phyloP scores from a whole-genome alignment of 2,888 invertebrate species.

The Chloroclystis v-ata region DNA sequence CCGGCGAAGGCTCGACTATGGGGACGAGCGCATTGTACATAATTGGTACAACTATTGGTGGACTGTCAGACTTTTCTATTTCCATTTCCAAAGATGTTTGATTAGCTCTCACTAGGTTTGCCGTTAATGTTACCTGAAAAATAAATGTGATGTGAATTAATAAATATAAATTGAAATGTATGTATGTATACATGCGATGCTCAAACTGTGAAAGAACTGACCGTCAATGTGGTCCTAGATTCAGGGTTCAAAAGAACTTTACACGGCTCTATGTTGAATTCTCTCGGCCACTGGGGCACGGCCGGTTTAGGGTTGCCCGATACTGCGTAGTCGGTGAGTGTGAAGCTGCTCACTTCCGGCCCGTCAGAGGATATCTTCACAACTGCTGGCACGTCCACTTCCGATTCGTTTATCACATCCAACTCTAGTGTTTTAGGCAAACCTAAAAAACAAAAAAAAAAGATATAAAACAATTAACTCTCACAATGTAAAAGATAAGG shows the following conservation, averaged over 20 bases:
- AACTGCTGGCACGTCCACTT: slow-evolving; percentile 72
- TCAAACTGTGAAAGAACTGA: no score
- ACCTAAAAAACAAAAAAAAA: slow-evolving; percentile 62
- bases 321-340: slow-evolving; percentile 64
- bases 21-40: slow-evolving; percentile 73
- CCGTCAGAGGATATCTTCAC: slow-evolving; percentile 75
- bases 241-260: slow-evolving; percentile 67
- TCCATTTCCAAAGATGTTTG: slow-evolving; percentile 70
- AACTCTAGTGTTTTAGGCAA: slow-evolving; percentile 66
- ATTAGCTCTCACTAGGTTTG: slow-evolving; percentile 70
- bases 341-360: slow-evolving; percentile 68
- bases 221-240: slow-evolving; percentile 61
- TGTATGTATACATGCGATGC: no score
- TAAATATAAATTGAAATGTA: no score
- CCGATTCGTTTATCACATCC: slow-evolving; percentile 74
- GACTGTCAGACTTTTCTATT: slow-evolving; percentile 77
- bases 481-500: no score
- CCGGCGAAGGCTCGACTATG: slow-evolving; percentile 61
- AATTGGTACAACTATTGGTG: slow-evolving; percentile 73
- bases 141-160: no score
- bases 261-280: slow-evolving; percentile 71
- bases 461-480: no score
- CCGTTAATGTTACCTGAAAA: slow-evolving; percentile 72
- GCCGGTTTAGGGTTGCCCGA: slow-evolving; percentile 53
- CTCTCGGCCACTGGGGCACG: slow-evolving; percentile 70